phyloP scores from a whole-genome alignment of 2,888 invertebrate genomes.

The Perithous albicinctus region DNA sequence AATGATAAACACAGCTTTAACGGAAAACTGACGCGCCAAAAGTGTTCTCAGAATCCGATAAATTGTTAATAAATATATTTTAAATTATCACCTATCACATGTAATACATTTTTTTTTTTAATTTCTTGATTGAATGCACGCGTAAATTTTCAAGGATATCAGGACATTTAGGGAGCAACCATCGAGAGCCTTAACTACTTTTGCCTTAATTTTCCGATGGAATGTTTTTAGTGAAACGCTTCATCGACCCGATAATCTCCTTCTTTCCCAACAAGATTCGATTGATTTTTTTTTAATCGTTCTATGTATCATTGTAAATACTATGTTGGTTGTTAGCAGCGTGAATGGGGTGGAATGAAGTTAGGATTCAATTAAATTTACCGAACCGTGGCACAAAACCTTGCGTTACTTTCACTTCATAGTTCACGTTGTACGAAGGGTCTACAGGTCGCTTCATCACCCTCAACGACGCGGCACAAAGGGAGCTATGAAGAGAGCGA shows the following conservation, averaged over 20 bases:
- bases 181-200: background rate
- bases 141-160: background rate
- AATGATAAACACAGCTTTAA: conserved; percentile 32
- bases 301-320: conserved; percentile 19
- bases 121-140: background rate
- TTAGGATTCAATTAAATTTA: conserved; percentile 65
- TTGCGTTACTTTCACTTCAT: conserved; percentile 60
- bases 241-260: background rate
- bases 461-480: conserved; percentile 41
- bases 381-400: conserved; percentile 59
- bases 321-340: conserved; percentile 5
- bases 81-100: background rate
- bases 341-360: conserved; percentile 11
- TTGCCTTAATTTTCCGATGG: too few species aligned
- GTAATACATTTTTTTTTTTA: background rate
- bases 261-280: background rate
- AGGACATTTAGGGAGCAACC: background rate
- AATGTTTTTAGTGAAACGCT: background rate
- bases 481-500: conserved; percentile 62
- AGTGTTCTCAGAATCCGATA: background rate
- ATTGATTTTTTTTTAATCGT: background rate
- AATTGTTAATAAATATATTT: background rate
- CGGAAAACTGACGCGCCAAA: background rate
- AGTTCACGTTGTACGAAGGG: conserved; percentile 48
- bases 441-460: conserved; percentile 34